Evolutionary conservation across 1,140 invertebrate species (phyloP).

Genomic region (Lepidurus couesii): DNA sequence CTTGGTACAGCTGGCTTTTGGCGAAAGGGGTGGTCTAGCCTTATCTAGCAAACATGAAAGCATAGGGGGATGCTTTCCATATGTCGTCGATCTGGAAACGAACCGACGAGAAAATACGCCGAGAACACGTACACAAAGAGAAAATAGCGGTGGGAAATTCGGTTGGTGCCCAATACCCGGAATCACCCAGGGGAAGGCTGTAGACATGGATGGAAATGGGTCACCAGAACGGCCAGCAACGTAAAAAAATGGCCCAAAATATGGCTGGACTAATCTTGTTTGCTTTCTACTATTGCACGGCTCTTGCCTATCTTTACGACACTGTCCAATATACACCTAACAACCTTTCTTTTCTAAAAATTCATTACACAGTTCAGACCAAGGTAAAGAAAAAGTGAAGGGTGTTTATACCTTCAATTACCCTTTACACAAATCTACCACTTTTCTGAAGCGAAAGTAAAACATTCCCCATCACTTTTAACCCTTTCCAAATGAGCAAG

Average conservation of each 20-base stretch:
- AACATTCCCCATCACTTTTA: not conserved
- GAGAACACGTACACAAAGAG: not conserved
- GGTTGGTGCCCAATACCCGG: not conserved
- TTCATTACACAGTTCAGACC: not conserved
- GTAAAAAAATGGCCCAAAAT: not conserved
- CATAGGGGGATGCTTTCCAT: not conserved
- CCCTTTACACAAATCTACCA: not conserved
- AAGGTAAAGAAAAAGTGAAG: not conserved
- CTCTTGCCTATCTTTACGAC: not conserved
- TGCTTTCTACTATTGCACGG: slow-evolving; percentile 10
- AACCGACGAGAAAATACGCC: not conserved
- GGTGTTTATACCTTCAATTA: not conserved
- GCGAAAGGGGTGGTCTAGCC: not conserved
- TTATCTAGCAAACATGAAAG: not conserved
- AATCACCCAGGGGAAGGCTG: slow-evolving; percentile 10
- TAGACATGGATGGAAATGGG: slow-evolving; percentile 6
- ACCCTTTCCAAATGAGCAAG: not conserved
- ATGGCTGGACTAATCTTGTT: not conserved
- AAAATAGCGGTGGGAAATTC: not conserved
- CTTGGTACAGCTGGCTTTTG: not conserved
- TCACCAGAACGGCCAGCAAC: slow-evolving; percentile 1
- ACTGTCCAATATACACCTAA: not conserved
- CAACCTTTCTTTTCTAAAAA: not conserved
- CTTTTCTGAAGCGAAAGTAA: not conserved
- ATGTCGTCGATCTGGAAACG: not conserved